These are phyloP conservation scores for Polydrusus pterygomalis DNA, from an alignment of 2,888 invertebrate species.

Conservation along the genomic window DNA sequence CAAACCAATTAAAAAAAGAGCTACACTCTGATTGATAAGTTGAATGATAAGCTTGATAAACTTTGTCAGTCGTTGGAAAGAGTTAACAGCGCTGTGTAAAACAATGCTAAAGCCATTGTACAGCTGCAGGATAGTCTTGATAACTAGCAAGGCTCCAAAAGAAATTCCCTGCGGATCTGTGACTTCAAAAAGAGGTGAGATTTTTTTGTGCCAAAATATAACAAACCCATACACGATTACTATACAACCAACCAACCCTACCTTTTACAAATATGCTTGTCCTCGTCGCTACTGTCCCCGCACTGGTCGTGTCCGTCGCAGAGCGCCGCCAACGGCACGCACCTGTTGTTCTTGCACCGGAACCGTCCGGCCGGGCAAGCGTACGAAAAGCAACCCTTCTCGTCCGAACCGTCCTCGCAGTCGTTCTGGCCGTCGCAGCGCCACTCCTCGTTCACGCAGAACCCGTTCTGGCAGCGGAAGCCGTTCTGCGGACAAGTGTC, in stretches of 20 bases:
- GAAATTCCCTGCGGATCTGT: too few relatives aligned
- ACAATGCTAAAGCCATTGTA: too few relatives aligned
- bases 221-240: too few relatives aligned
- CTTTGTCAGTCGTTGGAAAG: too few relatives aligned
- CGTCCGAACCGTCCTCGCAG: slow-evolving; percentile 79
- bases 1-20: too few relatives aligned
- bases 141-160: too few relatives aligned
- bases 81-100: too few relatives aligned
- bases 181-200: too few relatives aligned
- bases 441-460: slow-evolving; percentile 76
- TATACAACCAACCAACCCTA: slow-evolving; percentile 25
- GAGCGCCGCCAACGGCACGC: slow-evolving; percentile 67
- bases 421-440: slow-evolving; percentile 80
- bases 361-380: slow-evolving; percentile 72
- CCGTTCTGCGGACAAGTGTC: slow-evolving; percentile 73
- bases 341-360: slow-evolving; percentile 69
- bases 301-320: slow-evolving; percentile 88
- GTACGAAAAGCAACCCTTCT: slow-evolving; percentile 69
- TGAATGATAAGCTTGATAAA: too few relatives aligned
- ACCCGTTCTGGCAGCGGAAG: slow-evolving; percentile 63
- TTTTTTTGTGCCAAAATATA: too few relatives aligned
- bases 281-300: slow-evolving; percentile 84
- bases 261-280: slow-evolving; percentile 61
- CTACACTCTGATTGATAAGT: too few relatives aligned
- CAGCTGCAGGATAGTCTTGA: too few relatives aligned